Evolutionary conservation across 2,113 vertebrate genomes (phyloP).

Genomic region (Burhinus oedicnemus): DNA sequence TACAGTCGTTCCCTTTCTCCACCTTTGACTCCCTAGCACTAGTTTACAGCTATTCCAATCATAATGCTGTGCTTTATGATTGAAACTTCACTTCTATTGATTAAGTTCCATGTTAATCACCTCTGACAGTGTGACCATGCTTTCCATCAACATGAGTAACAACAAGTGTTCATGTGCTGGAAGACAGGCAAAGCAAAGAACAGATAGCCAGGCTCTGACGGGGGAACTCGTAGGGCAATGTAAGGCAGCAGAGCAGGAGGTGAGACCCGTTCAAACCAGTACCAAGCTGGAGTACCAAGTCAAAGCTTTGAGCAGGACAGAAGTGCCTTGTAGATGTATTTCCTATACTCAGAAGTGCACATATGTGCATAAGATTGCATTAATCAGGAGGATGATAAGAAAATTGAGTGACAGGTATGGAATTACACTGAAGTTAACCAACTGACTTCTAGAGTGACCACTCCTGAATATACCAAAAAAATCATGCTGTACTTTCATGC

Average conservation of each 20-base stretch:
- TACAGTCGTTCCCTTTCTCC: rapidly evolving
- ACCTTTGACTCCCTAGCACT: not conserved
- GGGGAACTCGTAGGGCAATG: rapidly evolving
- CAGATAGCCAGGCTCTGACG: too few relatives aligned
- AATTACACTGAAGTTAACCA: not conserved
- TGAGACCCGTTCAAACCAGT: not conserved
- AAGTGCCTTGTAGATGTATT: too few relatives aligned
- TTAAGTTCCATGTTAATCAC: not conserved
- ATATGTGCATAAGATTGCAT: not conserved
- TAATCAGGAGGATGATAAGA: not conserved
- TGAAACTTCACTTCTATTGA: not conserved
- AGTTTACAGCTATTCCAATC: not conserved
- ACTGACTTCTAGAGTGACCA: not conserved
- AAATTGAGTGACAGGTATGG: not conserved
- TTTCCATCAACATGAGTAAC: not conserved
- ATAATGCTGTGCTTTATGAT: not conserved
- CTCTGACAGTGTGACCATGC: rapidly evolving
- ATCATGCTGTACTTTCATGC: not conserved
- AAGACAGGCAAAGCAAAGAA: not conserved
- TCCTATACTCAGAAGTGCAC: not conserved
- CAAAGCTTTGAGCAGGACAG: not conserved
- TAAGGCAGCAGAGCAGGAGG: not conserved
- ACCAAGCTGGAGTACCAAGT: not conserved
- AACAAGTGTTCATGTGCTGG: rapidly evolving
- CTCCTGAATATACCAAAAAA: not conserved